Evolutionary conservation across 2,888 invertebrate genomes (phyloP), one percentile per base, ranked within the genome.

Genomic region (Thereva unica): DNA sequence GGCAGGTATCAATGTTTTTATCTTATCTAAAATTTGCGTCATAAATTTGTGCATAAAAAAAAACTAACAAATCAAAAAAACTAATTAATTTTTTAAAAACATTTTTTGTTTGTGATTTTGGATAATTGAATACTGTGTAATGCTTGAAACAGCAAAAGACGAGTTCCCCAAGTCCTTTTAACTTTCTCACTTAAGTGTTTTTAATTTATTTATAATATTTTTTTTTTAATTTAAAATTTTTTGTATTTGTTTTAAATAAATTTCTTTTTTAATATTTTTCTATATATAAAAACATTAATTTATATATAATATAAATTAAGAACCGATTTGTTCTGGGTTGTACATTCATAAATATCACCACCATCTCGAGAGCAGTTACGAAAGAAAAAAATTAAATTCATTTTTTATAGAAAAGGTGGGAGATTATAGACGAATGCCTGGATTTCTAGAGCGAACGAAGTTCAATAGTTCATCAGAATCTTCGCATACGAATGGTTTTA

Each of bases 401-500:
- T 23, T 23, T 23, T 23, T 23, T 23, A 23, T 23, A 23, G 23
- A 23, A 23, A 23, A 23, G 23, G 23, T 23, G 23, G 23, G 23
- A 23, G 2, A 69, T 85, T 86, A 92, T 75, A 93, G 85, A 79
- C 93, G 91, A 74, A 92, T 87, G 76, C 89, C 89, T 57, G 92
- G 91, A 83, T 94, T 94, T 79, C 93, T 89, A 66, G 92, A 92
- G 76, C 92, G 90, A 68, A 94, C 94, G 80, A 93, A 94, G 85
- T 92, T 92, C 76, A 94, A 85, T 23, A 94, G 85, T 79, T 93
- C 92, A 76, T 93, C 93, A 78, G 92, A 92, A 84, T 94, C 94
- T 81, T 94, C 94, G 79, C 94, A 94, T 38, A 94, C 92, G 84
- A 92, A 91, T 37, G 92, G 91, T 82, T 92, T 92, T 72, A 91